phyloP scores from a whole-genome alignment of 2,113 vertebrate species.

The Holacanthus passer region DNA sequence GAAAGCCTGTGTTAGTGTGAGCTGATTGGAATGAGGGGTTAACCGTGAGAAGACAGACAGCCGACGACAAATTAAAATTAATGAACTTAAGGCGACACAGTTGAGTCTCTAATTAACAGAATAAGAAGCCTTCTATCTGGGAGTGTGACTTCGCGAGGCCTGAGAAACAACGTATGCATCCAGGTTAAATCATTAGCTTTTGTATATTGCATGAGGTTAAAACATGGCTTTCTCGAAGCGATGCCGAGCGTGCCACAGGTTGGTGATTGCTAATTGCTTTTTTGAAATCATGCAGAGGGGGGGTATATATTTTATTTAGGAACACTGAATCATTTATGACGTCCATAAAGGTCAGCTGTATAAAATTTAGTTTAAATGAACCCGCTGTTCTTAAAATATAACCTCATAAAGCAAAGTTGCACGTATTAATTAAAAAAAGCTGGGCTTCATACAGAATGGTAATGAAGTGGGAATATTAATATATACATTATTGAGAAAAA shows the following conservation, averaged over 20 bases:
- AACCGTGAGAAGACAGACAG: conserved; percentile 54
- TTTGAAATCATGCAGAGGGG: conserved; percentile 30
- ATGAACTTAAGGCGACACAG: conserved; percentile 64
- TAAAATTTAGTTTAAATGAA: conserved; percentile 32
- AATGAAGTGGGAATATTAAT: conserved; percentile 44
- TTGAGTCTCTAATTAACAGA: conserved; percentile 71
- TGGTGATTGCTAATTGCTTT: conserved; percentile 58
- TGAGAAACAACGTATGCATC: conserved; percentile 63
- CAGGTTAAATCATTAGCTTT: conserved; percentile 67
- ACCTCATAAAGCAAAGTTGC: conserved; percentile 37
- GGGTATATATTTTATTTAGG: conserved; percentile 66
- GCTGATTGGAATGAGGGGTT: conserved; percentile 40
- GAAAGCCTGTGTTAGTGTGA: conserved; percentile 30
- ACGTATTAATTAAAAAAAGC: conserved; percentile 42
- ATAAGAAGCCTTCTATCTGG: conserved; percentile 55
- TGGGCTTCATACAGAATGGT: conserved; percentile 29
- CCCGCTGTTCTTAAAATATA: conserved; percentile 45
- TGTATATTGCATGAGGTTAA: conserved; percentile 81
- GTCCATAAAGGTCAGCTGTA: conserved; percentile 47
- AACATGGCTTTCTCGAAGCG: conserved; percentile 69
- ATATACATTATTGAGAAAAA: conserved; percentile 28
- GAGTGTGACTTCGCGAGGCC: conserved; percentile 40
- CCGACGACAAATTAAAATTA: conserved; percentile 70
- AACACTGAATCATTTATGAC: conserved; percentile 67
- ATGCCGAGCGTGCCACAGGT: conserved; percentile 40